These are phyloP conservation scores for Deroptyus accipitrinus DNA, from an alignment of 2,113 vertebrate species.

Conservation along the genomic window DNA sequence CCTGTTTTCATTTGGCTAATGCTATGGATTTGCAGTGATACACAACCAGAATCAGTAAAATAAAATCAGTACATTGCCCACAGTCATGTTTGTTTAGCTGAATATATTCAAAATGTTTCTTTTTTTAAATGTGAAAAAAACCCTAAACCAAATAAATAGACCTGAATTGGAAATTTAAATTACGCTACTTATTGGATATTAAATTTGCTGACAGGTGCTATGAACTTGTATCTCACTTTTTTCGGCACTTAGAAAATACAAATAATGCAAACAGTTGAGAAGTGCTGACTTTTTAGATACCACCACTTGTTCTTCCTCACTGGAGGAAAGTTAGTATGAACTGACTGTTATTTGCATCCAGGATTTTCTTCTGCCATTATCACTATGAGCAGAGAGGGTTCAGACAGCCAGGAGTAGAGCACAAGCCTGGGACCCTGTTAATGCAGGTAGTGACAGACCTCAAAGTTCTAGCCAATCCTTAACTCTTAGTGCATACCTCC, in stretches of 20 bases:
- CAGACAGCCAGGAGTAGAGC: not conserved
- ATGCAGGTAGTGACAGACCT: not conserved
- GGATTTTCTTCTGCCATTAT: not conserved
- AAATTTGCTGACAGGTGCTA: not conserved
- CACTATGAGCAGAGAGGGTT: not conserved
- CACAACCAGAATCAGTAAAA: not conserved
- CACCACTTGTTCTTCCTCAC: not conserved
- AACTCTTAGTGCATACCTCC: not conserved
- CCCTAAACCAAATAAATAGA: not conserved
- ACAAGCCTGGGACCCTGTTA: not conserved
- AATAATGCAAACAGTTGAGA: not conserved
- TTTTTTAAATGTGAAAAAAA: not conserved
- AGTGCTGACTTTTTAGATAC: not conserved
- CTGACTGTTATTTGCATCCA: not conserved
- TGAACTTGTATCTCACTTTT: not conserved
- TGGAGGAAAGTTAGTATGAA: not conserved
- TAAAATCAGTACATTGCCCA: not conserved
- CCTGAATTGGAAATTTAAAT: not conserved
- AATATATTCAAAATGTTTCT: not conserved
- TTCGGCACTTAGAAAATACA: not conserved
- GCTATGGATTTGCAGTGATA: not conserved
- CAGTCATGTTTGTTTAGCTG: not conserved
- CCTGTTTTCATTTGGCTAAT: not conserved
- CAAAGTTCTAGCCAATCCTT: not conserved
- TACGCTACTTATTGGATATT: not conserved